Conservation (phyloP, 2,888 invertebrate species). For the Nomada ruficornis region DNA sequence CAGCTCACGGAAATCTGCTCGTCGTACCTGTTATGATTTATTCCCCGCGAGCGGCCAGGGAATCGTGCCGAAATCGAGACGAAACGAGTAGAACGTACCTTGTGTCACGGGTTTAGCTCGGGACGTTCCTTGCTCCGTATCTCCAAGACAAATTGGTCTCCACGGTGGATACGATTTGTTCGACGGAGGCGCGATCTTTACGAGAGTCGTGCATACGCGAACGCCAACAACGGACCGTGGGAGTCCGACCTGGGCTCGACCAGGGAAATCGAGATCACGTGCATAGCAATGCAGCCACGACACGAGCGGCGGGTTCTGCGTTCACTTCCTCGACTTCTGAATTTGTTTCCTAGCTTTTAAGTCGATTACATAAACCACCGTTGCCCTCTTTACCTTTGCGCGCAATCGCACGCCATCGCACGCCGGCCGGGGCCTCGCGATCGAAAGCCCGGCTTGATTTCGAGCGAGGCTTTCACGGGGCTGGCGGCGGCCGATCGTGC, state of each 20-base stretch:
- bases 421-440: not conserved
- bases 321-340: constrained; percentile 61
- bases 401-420: not conserved
- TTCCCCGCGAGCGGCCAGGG: not conserved
- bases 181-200: constrained; percentile 54
- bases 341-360: constrained; percentile 56
- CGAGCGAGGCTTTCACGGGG: not conserved
- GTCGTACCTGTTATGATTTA: constrained; percentile 1
- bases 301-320: constrained; percentile 27
- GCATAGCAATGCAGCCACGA: constrained; percentile 44
- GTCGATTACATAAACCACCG: constrained; percentile 42
- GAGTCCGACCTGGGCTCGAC: constrained; percentile 63
- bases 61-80: not conserved
- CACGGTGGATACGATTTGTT: constrained; percentile 51
- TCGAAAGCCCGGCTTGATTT: not conserved
- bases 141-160: constrained; percentile 45
- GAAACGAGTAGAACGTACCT: not conserved
- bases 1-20: constrained; percentile 14
- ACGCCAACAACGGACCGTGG: constrained; percentile 60
- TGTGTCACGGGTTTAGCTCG: constrained; percentile 5
- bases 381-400: constrained; percentile 12
- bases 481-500: not conserved
- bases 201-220: constrained; percentile 52
- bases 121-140: constrained; percentile 15
- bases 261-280: constrained; percentile 70